A percentile compares a stretch with the other conserved stretches of the same genome.
Conservation (phyloP, 2,888 invertebrate genomes). For the Aethes cnicana region DNA sequence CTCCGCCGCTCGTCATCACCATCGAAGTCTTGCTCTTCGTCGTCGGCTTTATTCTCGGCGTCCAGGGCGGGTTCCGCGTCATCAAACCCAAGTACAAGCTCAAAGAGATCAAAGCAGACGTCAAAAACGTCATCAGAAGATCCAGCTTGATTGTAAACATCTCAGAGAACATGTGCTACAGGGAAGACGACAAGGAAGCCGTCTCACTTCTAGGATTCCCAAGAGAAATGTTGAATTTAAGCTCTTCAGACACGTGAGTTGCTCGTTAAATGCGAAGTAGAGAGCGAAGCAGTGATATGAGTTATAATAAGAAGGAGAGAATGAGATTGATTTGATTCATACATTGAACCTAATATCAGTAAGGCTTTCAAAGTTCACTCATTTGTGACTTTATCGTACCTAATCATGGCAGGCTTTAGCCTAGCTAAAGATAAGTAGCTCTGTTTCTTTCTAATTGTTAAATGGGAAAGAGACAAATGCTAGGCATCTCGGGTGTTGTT, state of each 20-base stretch:
- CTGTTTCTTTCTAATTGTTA: no score
- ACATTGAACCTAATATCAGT: no score
- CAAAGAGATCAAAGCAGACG: constrained; percentile 40
- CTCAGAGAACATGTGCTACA: constrained; percentile 53
- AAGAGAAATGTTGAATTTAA: constrained; percentile 49
- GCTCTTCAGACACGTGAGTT: constrained; percentile 42
- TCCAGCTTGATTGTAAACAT: constrained; percentile 53
- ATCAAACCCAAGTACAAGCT: constrained; percentile 61
- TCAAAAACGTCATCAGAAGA: constrained; percentile 43
- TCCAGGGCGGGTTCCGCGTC: constrained; percentile 59
- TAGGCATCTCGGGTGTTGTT: not conserved
- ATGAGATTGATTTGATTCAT: no score
- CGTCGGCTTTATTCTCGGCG: constrained; percentile 69
- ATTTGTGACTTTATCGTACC: no score
- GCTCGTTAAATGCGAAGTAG: not conserved
- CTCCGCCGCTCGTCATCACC: constrained; percentile 74
- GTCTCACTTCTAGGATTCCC: constrained; percentile 61
- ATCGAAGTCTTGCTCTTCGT: constrained; percentile 68
- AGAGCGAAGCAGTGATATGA: not conserved
- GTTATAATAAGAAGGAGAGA: no score
- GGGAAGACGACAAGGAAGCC: constrained; percentile 59
- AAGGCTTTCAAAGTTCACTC: no score
- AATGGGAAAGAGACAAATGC: not conserved
- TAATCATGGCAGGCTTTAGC: no score
- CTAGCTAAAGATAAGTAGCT: no score